These are phyloP conservation scores for Piscicola geometra DNA, from an alignment of 2,888 invertebrate species.

Conservation along the genomic window DNA sequence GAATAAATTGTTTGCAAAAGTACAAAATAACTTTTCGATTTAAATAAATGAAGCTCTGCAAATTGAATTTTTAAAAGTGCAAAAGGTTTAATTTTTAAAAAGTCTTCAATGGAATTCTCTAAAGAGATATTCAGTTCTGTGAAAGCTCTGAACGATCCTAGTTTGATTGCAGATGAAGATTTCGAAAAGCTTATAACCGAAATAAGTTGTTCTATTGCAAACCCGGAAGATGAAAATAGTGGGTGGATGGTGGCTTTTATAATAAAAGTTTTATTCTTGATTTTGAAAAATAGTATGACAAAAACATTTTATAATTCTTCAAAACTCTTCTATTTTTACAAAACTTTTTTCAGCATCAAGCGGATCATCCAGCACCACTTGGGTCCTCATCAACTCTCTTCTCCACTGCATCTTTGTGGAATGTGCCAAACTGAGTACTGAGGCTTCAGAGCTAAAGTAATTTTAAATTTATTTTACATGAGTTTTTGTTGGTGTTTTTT, in stretches of 20 bases:
- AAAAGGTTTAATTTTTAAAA: too few species aligned
- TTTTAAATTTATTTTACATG: neutral
- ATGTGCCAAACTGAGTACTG: conserved; percentile 19
- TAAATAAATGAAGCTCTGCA: too few species aligned
- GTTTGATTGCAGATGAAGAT: conserved; percentile 5
- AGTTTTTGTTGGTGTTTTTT: neutral
- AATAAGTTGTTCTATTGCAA: neutral
- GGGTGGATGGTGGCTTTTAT: neutral
- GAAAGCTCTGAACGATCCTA: conserved; percentile 6
- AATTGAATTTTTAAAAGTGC: too few species aligned
- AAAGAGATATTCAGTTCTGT: neutral
- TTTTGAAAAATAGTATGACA: too few species aligned
- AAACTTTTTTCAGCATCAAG: too few species aligned
- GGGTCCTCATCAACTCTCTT: neutral
- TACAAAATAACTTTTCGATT: too few species aligned
- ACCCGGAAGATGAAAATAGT: neutral
- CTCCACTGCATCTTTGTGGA: conserved; percentile 13
- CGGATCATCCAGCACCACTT: too few species aligned
- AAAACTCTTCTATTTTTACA: neutral
- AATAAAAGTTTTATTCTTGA: too few species aligned
- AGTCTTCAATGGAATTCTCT: conserved; percentile 5
- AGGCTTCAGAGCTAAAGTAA: conserved; percentile 15
- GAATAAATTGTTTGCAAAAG: too few species aligned
- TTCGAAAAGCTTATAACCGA: neutral
- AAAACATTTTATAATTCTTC: neutral